These are phyloP conservation scores for Oscheius sp. DNA, from an alignment of 2,888 invertebrate genomes.

Conservation along the genomic window DNA sequence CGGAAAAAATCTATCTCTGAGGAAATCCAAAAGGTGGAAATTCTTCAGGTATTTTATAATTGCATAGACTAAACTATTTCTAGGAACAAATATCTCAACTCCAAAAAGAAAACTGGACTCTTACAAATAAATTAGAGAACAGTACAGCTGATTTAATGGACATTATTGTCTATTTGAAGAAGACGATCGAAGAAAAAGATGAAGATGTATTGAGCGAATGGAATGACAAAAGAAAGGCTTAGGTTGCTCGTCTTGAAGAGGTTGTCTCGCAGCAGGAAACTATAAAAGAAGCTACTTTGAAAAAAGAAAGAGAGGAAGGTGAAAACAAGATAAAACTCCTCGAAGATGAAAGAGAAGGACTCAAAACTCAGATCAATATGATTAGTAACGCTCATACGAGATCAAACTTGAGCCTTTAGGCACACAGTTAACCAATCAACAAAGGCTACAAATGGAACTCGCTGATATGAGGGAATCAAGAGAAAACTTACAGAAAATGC, in stretches of 20 bases:
- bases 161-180: constrained; percentile 4
- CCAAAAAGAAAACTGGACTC: neutral
- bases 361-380: constrained; percentile 16
- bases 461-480: neutral
- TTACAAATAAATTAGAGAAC: neutral
- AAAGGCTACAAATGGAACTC: neutral
- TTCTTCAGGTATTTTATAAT: neutral
- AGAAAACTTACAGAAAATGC: neutral
- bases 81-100: constrained; percentile 1
- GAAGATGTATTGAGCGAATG: too few relatives aligned
- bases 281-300: neutral
- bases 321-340: neutral
- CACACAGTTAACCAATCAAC: constrained; percentile 1
- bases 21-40: neutral
- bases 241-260: constrained; percentile 23
- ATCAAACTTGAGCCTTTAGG: neutral
- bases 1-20: neutral
- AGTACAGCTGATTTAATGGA: constrained; percentile 7
- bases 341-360: constrained; percentile 6
- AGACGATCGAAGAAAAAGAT: constrained; percentile 18
- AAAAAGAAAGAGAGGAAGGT: constrained; percentile 2
- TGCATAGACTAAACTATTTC: neutral
- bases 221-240: too few relatives aligned
- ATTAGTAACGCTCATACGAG: neutral
- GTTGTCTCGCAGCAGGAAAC: neutral